Base-by-base conservation (phyloP, 1,140 invertebrate genomes). In the Aphidius gifuensis region DNA sequence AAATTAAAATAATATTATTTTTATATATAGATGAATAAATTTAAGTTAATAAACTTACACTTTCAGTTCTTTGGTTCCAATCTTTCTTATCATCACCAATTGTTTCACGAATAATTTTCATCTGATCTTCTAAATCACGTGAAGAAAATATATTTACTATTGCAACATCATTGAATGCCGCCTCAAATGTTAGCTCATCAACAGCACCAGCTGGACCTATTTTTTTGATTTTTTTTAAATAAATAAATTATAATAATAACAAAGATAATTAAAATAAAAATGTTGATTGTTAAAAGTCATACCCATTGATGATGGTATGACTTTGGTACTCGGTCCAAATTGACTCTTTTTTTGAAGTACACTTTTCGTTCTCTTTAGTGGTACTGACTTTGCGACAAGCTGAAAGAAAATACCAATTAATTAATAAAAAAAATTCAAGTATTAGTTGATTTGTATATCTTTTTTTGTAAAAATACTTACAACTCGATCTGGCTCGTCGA, bases 31-130 rank as follows among this genome's bases (percentile, higher is more conserved):
- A 57, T 45, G 38, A 60, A 60, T 43, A 56, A 49, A 6, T 47
- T 45, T 43, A 3, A 59, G 51, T 51, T 57, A 4, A 62, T 57
- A 58, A 46, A 84, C 88, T 84, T 80, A 94, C 91, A 68, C 89
- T 87, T 68, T 97, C 94, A 42, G 92, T 87, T 64, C 95, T 84
- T 78, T 94, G 94, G 79, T 94, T 93, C 96, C 96, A 98, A 69
- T 96, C 92, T 72, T 90, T 89, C 69, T 86, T 90, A 23, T 88
- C 83, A 78, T 96, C 92, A 11, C 87, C 87, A 44, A 98, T 85
- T 5, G 85, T 85, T 8, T 90, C 86, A 64, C 87, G 85, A 44
- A 94, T 88, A 67, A 87, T 85, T 55, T 86, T 88, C 73, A 96
- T 86, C 45, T 90, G 84, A 63, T 96, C 92, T 68, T 93, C 90